Conservation (phyloP, 2,888 invertebrate species). For the Tridacna crocea region DNA sequence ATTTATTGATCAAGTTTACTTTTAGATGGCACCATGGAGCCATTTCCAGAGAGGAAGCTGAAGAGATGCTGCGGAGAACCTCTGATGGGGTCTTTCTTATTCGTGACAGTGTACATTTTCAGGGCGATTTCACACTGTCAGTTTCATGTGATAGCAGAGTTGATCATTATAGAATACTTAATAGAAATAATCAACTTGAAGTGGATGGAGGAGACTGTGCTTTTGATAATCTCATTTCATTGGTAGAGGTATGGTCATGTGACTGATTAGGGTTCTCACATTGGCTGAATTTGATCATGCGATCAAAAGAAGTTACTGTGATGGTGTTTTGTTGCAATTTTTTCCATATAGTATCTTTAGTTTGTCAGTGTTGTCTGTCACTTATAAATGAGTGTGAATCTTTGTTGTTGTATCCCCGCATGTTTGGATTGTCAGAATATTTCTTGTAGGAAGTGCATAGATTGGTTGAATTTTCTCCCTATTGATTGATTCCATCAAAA, state of each 20-base stretch:
- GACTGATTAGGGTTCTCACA: conserved; percentile 38
- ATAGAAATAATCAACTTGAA: conserved; percentile 93
- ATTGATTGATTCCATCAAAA: too few relatives aligned
- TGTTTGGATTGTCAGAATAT: too few relatives aligned
- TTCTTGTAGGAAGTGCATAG: too few relatives aligned
- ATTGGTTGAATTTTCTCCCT: too few relatives aligned
- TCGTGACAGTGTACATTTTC: conserved; percentile 99
- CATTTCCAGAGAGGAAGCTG: conserved; percentile 97
- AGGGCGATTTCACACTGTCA: conserved; percentile 99
- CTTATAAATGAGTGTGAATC: too few relatives aligned
- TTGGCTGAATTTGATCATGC: conserved; percentile 18
- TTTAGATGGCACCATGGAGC: conserved; percentile 98
- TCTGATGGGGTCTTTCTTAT: conserved; percentile 95
- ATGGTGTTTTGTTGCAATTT: too few relatives aligned
- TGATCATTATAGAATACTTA: conserved; percentile 96
- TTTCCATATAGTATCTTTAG: too few relatives aligned
- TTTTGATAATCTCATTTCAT: conserved; percentile 96
- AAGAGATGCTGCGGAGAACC: conserved; percentile 89
- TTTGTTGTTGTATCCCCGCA: too few relatives aligned
- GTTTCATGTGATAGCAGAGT: conserved; percentile 93
- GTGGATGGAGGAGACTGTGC: conserved; percentile 95
- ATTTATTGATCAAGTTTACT: not conserved
- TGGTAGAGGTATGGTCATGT: conserved; percentile 90
- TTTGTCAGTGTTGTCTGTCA: too few relatives aligned
- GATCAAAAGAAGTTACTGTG: not conserved